A percentile compares a stretch with the other conserved stretches of the same genome.
These are phyloP conservation scores for Ranitomeya imitator DNA, from an alignment of 2,113 vertebrate species.

Conservation along the genomic window DNA sequence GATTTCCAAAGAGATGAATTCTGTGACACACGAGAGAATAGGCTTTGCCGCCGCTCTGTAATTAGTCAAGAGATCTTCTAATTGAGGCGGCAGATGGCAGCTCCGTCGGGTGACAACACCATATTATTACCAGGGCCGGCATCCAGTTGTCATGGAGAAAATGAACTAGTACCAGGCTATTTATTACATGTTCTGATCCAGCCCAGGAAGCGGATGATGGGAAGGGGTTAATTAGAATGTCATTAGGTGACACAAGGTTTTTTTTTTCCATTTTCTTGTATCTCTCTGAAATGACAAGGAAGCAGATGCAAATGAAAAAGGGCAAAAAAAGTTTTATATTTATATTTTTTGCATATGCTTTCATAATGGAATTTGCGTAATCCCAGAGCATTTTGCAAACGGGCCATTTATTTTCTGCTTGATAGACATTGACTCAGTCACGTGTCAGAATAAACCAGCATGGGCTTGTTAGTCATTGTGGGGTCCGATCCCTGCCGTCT, in stretches of 20 bases:
- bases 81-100: conserved; percentile 43
- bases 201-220: conserved; percentile 36
- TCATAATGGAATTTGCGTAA: background rate
- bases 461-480: background rate
- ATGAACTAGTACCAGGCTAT: background rate
- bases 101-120: conserved; percentile 25
- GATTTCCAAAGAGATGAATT: conserved; percentile 5
- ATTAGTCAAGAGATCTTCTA: conserved; percentile 56
- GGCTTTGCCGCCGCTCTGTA: conserved; percentile 40
- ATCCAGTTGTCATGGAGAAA: conserved; percentile 59
- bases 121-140: conserved; percentile 23
- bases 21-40: conserved; percentile 12
- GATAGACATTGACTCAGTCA: background rate
- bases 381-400: background rate
- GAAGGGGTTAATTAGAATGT: conserved; percentile 30
- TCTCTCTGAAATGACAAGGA: background rate
- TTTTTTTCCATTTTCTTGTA: background rate
- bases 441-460: background rate
- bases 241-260: background rate
- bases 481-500: background rate
- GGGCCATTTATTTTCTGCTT: background rate
- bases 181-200: background rate
- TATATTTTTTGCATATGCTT: background rate
- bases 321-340: background rate
- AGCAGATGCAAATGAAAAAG: background rate